These are phyloP conservation scores for Dicyrtomina minuta DNA, from an alignment of 2,888 invertebrate genomes.

Conservation along the genomic window DNA sequence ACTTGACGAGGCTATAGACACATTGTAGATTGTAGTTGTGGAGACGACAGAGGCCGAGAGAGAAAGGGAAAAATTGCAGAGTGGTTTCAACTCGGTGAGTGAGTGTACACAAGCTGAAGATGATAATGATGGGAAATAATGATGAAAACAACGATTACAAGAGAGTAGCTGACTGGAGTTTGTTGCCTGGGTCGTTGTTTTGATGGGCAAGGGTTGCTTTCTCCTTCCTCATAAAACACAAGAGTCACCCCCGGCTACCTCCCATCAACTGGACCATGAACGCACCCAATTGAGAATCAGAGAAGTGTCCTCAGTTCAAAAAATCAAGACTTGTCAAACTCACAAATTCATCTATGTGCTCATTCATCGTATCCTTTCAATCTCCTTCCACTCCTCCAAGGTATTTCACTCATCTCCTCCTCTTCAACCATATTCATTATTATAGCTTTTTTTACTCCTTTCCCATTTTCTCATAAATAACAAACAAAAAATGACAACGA, in stretches of 20 bases:
- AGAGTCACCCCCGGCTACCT: constrained; percentile 24
- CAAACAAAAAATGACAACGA: too few relatives aligned
- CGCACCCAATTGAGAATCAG: constrained; percentile 11
- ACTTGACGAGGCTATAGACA: constrained; percentile 1
- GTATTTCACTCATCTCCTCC: too few relatives aligned
- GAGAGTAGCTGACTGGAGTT: neutral
- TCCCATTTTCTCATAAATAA: too few relatives aligned
- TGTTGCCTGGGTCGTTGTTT: neutral
- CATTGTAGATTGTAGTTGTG: too few relatives aligned
- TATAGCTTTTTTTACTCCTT: too few relatives aligned
- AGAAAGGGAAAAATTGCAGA: constrained; percentile 2
- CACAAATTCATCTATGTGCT: neutral
- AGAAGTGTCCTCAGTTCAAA: constrained; percentile 6
- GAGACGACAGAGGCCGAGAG: neutral
- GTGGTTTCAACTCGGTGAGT: constrained; percentile 6
- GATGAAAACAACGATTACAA: constrained; percentile 15
- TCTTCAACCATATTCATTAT: too few relatives aligned
- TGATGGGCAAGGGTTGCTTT: constrained; percentile 17
- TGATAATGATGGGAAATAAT: constrained; percentile 26
- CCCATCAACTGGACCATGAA: constrained; percentile 23
- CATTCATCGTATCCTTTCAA: too few relatives aligned
- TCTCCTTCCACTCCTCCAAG: too few relatives aligned
- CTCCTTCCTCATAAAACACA: neutral
- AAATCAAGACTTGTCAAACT: constrained; percentile 9
- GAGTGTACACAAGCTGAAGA: constrained; percentile 1